A percentile compares a stretch with the other conserved stretches of the same genome.
These are phyloP conservation scores for Zaprionus obscuricornis DNA, from an alignment of 2,888 invertebrate species.

Conservation along the genomic window DNA sequence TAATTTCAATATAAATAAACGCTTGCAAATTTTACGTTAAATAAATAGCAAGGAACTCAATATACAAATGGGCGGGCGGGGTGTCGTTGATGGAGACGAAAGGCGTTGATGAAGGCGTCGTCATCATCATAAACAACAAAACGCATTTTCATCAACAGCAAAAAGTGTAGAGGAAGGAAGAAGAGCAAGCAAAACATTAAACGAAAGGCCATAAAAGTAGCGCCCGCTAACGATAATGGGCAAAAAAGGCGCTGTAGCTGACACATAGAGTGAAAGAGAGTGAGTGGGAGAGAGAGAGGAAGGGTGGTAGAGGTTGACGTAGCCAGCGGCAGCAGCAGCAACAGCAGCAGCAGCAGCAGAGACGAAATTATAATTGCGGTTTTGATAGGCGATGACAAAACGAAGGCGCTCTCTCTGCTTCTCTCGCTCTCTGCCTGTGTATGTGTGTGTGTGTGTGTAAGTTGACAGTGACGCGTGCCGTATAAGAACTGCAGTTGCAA, in stretches of 20 bases:
- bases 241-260: too few relatives aligned
- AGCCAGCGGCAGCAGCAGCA: too few relatives aligned
- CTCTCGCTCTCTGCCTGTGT: too few relatives aligned
- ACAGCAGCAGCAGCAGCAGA: conserved; percentile 1
- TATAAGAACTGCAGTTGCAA: conserved; percentile 1
- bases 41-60: too few relatives aligned
- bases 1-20: too few relatives aligned
- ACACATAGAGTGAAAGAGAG: too few relatives aligned
- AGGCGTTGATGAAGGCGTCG: too few relatives aligned
- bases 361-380: conserved; percentile 29
- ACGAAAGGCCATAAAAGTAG: conserved; percentile 35
- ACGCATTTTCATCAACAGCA: conserved; percentile 9
- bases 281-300: too few relatives aligned
- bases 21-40: too few relatives aligned
- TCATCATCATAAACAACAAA: conserved; percentile 4
- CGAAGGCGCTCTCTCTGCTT: too few relatives aligned
- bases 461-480: conserved; percentile 28
- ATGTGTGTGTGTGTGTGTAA: not conserved
- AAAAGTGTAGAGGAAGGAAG: not conserved
- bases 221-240: conserved; percentile 34
- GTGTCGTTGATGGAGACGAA: too few relatives aligned
- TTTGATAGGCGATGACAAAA: conserved; percentile 44
- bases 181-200: conserved; percentile 15
- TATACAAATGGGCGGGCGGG: conserved; percentile 60
- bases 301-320: too few relatives aligned